Evolutionary conservation across 2,113 vertebrate genomes (phyloP).

Genomic region (Pica pica): DNA sequence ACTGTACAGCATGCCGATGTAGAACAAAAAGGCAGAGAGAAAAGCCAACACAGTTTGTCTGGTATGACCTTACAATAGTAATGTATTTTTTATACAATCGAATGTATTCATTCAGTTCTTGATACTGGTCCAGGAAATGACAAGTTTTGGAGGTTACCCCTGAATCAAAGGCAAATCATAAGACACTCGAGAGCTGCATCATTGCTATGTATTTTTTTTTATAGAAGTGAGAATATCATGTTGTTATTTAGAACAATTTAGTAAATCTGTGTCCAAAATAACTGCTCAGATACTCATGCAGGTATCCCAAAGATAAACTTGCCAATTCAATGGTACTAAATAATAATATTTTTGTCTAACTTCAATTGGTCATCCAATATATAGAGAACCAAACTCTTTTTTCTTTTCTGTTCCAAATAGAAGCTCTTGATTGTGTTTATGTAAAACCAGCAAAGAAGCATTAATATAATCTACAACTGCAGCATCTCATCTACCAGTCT

Average conservation of each 20-base stretch:
- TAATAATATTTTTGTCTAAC: not conserved
- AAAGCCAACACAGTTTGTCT: not conserved
- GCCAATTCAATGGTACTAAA: not conserved
- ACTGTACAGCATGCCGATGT: not conserved
- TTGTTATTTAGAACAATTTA: not conserved
- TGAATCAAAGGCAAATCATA: not conserved
- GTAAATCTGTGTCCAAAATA: not conserved
- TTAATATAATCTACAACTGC: not conserved
- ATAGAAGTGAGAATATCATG: not conserved
- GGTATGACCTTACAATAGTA: not conserved
- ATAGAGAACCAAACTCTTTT: not conserved
- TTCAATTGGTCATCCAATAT: not conserved
- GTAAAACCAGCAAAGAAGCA: not conserved
- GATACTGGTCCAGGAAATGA: not conserved
- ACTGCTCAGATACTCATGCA: not conserved
- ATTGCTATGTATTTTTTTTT: not conserved
- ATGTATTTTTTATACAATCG: not conserved
- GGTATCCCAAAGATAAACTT: not conserved
- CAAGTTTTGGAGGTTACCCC: not conserved
- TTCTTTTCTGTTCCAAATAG: not conserved
- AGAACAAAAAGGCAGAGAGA: not conserved
- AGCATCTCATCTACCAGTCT: not conserved
- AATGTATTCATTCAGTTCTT: not conserved
- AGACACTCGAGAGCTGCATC: not conserved
- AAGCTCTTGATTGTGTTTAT: not conserved